A percentile compares a stretch with the other conserved stretches of the same genome.
Evolutionary conservation across 1,140 invertebrate species (phyloP).

Genomic region (Plodia interpunctella): DNA sequence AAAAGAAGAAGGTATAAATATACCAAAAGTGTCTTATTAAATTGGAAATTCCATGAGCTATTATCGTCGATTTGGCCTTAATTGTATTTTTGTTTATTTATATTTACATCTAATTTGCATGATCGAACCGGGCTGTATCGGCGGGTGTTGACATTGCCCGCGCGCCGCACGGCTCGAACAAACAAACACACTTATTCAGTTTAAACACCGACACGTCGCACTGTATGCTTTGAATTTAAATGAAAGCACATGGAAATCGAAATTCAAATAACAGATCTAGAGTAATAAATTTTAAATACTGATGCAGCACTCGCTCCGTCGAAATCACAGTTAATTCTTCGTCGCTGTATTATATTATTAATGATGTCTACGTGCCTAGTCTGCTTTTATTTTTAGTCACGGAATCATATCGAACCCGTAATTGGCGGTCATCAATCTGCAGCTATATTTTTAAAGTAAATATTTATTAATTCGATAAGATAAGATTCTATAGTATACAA

Average conservation of each 20-base stretch:
- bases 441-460: not conserved
- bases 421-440: not conserved
- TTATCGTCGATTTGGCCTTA: constrained; percentile 5
- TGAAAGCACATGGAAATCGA: constrained; percentile 48
- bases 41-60: constrained; percentile 1
- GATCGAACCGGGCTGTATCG: constrained; percentile 13
- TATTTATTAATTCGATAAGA: not conserved
- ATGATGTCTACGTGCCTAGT: constrained; percentile 3
- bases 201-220: constrained; percentile 56
- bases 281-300: not conserved
- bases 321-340: constrained; percentile 1
- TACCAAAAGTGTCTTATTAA: not conserved
- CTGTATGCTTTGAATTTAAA: constrained; percentile 62
- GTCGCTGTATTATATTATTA: constrained; percentile 3
- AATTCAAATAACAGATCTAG: constrained; percentile 27
- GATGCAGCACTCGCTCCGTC: not conserved
- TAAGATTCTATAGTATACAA: too few relatives aligned
- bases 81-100: constrained; percentile 7
- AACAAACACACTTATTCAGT: constrained; percentile 51
- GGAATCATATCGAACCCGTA: not conserved
- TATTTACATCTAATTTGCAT: constrained; percentile 17
- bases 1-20: too few relatives aligned
- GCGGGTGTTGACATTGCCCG: constrained; percentile 39
- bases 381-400: constrained; percentile 4
- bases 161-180: constrained; percentile 34